Conservation (phyloP, 2,113 vertebrate species). For the Mionectes macconnelli region DNA sequence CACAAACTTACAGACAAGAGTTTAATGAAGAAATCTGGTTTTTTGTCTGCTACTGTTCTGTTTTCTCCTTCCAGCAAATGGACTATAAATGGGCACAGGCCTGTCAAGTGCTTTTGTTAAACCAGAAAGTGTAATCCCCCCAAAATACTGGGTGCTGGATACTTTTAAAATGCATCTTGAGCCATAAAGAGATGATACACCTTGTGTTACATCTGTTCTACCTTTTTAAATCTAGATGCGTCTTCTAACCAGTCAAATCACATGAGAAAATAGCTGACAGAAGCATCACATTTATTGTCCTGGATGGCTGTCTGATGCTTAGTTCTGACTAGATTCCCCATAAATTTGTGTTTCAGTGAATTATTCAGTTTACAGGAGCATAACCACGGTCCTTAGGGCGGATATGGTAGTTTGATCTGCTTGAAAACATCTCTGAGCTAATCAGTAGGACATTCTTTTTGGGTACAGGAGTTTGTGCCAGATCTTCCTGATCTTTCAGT, state of each 20-base stretch:
- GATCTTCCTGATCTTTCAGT: not conserved
- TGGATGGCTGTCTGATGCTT: not conserved
- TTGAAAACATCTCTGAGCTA: not conserved
- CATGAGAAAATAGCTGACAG: not conserved
- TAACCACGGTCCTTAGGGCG: accelerated
- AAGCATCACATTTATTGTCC: not conserved
- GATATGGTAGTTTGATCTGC: accelerated
- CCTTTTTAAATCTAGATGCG: not conserved
- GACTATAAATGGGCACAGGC: not conserved
- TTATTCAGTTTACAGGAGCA: not conserved
- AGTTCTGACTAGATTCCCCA: not conserved
- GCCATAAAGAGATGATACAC: not conserved
- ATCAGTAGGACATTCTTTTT: not conserved
- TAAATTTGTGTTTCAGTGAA: not conserved
- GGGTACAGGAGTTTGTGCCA: not conserved
- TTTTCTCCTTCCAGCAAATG: not conserved
- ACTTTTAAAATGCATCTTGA: not conserved
- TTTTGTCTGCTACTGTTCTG: not conserved
- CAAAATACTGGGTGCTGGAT: not conserved
- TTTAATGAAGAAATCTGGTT: not conserved
- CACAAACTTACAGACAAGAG: not conserved
- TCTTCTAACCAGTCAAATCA: not conserved
- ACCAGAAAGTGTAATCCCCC: not conserved
- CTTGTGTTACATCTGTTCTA: not conserved
- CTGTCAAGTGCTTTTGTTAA: not conserved